Conservation (phyloP, 2,797 vertebrate species). For the Onychomys arenicola region DNA sequence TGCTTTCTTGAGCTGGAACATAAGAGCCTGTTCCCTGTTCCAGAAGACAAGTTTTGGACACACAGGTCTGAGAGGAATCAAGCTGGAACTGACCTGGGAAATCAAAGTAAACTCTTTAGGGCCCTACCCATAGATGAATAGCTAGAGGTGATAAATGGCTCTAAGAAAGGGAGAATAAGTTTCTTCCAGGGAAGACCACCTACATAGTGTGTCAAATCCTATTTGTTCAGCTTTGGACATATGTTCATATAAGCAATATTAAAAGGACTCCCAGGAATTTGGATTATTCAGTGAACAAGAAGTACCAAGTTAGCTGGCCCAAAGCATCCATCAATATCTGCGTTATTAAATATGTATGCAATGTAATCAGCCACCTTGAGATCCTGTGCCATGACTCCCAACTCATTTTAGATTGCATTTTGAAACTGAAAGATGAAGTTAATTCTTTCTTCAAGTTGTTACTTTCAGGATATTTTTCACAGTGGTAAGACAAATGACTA, state of each 20-base stretch:
- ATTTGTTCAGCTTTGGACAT: not conserved
- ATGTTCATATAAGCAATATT: not conserved
- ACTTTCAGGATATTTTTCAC: not conserved
- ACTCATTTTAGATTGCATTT: not conserved
- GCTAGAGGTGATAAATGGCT: not conserved
- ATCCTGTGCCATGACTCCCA: not conserved
- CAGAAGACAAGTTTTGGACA: not conserved
- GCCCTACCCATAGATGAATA: not conserved
- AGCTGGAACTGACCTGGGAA: not conserved
- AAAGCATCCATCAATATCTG: not conserved
- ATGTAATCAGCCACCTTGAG: not conserved
- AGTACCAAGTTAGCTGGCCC: not conserved
- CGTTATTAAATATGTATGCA: not conserved
- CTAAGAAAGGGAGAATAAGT: not conserved
- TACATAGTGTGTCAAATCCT: not conserved
- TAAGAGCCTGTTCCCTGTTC: not conserved
- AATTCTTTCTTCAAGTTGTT: not conserved
- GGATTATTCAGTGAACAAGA: no score
- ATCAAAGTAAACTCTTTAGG: not conserved
- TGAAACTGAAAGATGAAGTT: not conserved
- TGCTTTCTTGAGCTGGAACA: not conserved
- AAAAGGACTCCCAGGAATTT: not conserved
- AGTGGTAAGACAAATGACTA: not conserved
- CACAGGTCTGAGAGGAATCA: not conserved
- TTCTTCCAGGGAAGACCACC: not conserved